Evolutionary conservation across 2,797 vertebrate genomes (phyloP), one percentile per base, ranked within the genome.

Genomic region (Pangasius larnaudii): DNA sequence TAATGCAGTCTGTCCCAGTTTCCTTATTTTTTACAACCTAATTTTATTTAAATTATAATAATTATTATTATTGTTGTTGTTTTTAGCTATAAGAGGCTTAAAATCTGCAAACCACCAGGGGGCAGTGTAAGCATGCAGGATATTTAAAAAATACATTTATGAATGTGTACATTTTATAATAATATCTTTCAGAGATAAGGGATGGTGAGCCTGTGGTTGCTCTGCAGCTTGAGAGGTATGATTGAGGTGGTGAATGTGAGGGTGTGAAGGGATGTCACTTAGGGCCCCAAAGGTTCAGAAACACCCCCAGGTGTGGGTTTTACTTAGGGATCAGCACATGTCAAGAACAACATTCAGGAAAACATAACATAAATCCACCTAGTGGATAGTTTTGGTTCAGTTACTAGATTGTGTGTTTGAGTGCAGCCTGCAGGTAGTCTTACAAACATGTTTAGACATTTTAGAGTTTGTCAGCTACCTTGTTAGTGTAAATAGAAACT

Each of bases 71-170:
- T 42, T 42, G 3, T 39, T 42, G 3, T 39, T 42, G 1, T 58
- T 58, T 36, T 10, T 10, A 56, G 4, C 30, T 24, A 58, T 22
- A 22, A 53, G 2, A 19, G 7, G 30, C 18, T 24, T 79, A 79
- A 36, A 13, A 16, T 0, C 9, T 39, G 18, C 0, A 22, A 39
- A 58, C 78, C 78, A 80, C 78, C 53, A 80, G 78, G 33, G 78
- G 78, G 78, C 78, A 80, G 53, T 80, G 33, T 80, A 80, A 59
- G 33, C 59, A 59, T 59, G 78, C 22, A 79, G 16, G n/a, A 33
- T 42, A 42, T 3, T 71, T 7, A 4, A 71, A 42, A 22, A 39
- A 77, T 1, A n/a, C n/a, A 56, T 53, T 5, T 30, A 78, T 56
- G n/a, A 56, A 56, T 33, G 30, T 56, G 51, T 22, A 33, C 19